Percentiles rank a stretch among this genome's conserved stretches.
These are phyloP conservation scores for Cyrtorhinus lividipennis DNA, from an alignment of 1,140 invertebrate species.

Conservation along the genomic window DNA sequence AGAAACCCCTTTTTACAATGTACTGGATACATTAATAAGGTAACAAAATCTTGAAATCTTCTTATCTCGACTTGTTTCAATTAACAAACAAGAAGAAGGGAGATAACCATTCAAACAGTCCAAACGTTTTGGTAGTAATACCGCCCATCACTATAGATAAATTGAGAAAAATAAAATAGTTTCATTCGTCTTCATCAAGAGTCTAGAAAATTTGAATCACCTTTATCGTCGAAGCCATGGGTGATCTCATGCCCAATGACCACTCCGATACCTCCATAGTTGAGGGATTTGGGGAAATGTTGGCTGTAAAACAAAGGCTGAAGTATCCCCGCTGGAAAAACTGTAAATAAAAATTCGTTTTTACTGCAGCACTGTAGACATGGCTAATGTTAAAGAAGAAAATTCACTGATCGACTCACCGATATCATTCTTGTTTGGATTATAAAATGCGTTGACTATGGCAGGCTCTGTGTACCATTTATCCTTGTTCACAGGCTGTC, in stretches of 20 bases:
- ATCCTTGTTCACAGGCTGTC: slow-evolving; percentile 62
- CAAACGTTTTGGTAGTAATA: too few species aligned
- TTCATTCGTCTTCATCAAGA: too few species aligned
- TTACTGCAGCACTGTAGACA: background rate
- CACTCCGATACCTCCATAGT: slow-evolving; percentile 76
- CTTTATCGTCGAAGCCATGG: slow-evolving; percentile 81
- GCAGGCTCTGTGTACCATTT: slow-evolving; percentile 83
- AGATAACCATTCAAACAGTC: too few species aligned
- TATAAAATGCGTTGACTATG: slow-evolving; percentile 87
- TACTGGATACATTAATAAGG: too few species aligned
- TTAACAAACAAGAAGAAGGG: too few species aligned
- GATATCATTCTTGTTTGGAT: slow-evolving; percentile 66
- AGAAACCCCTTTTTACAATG: too few species aligned
- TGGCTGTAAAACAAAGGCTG: slow-evolving; percentile 78
- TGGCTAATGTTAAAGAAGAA: background rate
- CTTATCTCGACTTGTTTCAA: too few species aligned
- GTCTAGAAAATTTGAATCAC: slow-evolving; percentile 30
- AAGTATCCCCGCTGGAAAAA: slow-evolving; percentile 80
- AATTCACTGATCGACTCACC: slow-evolving; percentile 28
- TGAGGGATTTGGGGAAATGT: slow-evolving; percentile 65
- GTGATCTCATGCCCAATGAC: slow-evolving; percentile 79
- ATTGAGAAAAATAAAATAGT: too few species aligned
- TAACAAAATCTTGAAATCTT: too few species aligned
- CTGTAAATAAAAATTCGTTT: slow-evolving; percentile 33
- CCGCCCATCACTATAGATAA: too few species aligned